phyloP scores from a whole-genome alignment of 2,888 invertebrate genomes.

The Drosophila differens region DNA sequence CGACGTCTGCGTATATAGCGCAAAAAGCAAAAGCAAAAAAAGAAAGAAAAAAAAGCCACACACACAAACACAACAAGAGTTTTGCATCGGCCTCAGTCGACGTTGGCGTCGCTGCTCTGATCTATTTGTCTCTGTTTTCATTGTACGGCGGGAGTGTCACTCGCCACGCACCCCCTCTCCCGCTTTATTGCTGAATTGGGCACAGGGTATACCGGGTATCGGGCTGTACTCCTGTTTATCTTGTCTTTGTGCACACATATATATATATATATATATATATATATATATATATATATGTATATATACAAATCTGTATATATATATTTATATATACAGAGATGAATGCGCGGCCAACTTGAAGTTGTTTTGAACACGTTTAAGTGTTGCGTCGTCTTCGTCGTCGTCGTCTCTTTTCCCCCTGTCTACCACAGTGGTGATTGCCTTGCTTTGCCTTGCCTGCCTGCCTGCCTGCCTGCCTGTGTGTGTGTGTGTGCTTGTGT shows the following conservation, averaged over 20 bases:
- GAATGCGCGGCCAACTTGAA: constrained; percentile 54
- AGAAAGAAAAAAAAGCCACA: constrained; percentile 22
- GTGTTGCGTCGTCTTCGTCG: constrained; percentile 23
- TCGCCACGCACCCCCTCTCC: background rate
- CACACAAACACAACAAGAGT: constrained; percentile 25
- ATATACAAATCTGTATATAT: constrained; percentile 11
- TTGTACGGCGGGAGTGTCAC: constrained; percentile 30
- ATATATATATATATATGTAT: constrained; percentile 11
- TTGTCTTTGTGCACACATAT: constrained; percentile 46
- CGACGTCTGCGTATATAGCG: constrained; percentile 31
- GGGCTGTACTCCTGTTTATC: constrained; percentile 59
- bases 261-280: constrained; percentile 11
- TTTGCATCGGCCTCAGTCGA: constrained; percentile 16
- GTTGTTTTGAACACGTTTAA: constrained; percentile 71
- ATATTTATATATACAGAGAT: constrained; percentile 17
- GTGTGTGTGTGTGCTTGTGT: constrained; percentile 25
- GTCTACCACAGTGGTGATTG: constrained; percentile 23
- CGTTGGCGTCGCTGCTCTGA: constrained; percentile 46
- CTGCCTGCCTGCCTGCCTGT: constrained; percentile 14
- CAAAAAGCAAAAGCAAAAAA: constrained; percentile 61
- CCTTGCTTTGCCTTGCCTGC: constrained; percentile 9
- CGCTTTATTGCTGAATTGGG: constrained; percentile 37
- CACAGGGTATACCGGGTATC: constrained; percentile 44
- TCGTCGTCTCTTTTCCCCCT: background rate
- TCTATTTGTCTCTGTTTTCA: constrained; percentile 54